Percentiles rank a stretch among this genome's conserved stretches.
Evolutionary conservation across 2,113 vertebrate genomes (phyloP).

Genomic region (Strix aluco): DNA sequence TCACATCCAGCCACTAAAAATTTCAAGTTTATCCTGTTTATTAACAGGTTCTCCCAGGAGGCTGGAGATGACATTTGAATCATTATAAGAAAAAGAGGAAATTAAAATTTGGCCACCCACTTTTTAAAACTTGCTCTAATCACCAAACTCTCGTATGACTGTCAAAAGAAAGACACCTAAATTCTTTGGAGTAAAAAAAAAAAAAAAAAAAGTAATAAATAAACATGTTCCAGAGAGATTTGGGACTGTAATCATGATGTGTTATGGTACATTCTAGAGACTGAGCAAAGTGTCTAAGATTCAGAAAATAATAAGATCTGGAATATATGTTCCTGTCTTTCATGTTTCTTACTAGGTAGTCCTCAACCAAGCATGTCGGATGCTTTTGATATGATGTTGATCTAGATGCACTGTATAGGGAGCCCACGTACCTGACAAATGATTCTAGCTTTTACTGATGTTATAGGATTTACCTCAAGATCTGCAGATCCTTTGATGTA

Average conservation of each 20-base stretch:
- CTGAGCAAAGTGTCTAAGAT: not conserved
- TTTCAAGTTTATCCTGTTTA: fast-evolving
- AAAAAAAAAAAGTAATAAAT: not conserved
- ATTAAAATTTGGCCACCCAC: not conserved
- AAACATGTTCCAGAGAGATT: not conserved
- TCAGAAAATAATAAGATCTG: not conserved
- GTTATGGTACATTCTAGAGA: not conserved
- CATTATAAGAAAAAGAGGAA: not conserved
- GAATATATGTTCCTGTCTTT: not conserved
- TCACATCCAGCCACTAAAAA: not conserved
- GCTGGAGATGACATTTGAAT: not conserved
- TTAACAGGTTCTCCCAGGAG: fast-evolving
- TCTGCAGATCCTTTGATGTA: not conserved
- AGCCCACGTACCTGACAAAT: fast-evolving
- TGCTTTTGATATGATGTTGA: not conserved
- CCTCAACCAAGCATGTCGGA: not conserved
- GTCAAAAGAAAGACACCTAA: not conserved
- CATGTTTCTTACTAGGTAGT: not conserved
- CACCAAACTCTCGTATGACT: not conserved
- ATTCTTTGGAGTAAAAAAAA: too few relatives aligned
- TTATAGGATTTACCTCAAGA: not conserved
- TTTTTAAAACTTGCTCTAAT: not conserved
- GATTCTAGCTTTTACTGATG: not conserved
- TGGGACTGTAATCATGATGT: not conserved
- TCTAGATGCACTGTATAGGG: not conserved